A percentile compares a stretch with the other conserved stretches of the same genome.
phyloP scores from a whole-genome alignment of 2,888 invertebrate species.

The Pristionchus fissidentatus region DNA sequence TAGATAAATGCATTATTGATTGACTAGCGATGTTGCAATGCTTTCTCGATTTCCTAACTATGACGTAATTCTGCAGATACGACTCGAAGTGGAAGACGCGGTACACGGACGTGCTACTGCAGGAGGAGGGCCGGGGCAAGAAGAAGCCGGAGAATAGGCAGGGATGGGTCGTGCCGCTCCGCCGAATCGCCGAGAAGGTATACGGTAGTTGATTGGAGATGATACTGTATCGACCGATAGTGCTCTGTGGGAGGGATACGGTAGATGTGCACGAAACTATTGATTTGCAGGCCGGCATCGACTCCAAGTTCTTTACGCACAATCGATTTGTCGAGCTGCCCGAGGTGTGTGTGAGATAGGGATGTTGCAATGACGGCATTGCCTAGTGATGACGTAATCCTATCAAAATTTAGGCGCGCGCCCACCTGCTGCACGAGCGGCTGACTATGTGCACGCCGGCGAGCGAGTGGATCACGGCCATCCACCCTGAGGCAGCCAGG shows the following conservation, averaged over 20 bases:
- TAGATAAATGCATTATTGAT: no score
- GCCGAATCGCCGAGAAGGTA: conserved; percentile 61
- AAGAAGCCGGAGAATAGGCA: conserved; percentile 60
- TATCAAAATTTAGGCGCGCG: conserved; percentile 25
- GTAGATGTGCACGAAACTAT: no score
- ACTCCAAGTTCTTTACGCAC: conserved; percentile 60
- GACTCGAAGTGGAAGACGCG: conserved; percentile 63
- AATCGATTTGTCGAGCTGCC: conserved; percentile 56
- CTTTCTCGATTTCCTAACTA: no score
- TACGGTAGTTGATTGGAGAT: no score
- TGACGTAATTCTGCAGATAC: no score
- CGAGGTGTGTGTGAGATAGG: conserved; percentile 48
- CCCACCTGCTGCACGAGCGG: conserved; percentile 34
- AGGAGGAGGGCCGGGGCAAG: conserved; percentile 54
- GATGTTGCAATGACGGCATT: no score
- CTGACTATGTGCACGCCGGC: conserved; percentile 46
- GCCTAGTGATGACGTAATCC: no score
- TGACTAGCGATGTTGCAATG: no score
- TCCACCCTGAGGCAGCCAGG: conserved; percentile 57
- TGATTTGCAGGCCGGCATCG: conserved; percentile 50
- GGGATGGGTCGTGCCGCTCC: conserved; percentile 65
- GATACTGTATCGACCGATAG: neutral
- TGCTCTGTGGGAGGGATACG: neutral
- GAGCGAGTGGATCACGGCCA: conserved; percentile 53
- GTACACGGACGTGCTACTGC: conserved; percentile 59